Evolutionary conservation across 2,113 vertebrate species (phyloP), one percentile per base, ranked within the genome.

Genomic region (Notechis scutatus): DNA sequence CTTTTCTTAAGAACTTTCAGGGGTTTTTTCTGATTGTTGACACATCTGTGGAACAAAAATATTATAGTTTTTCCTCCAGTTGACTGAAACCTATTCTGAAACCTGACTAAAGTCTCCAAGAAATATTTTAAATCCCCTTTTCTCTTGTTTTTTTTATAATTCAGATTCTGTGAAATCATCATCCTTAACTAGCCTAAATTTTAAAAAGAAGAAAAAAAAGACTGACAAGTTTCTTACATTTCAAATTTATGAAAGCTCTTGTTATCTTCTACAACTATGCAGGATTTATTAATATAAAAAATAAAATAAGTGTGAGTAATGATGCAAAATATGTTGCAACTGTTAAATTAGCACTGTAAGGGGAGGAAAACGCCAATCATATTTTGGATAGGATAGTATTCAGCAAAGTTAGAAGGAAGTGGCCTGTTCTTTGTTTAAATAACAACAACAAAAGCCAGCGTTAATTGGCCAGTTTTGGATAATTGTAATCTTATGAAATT

Each of bases 21-120:
- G 94, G 85, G 95, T 93, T 95, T 97, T 94, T 94, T 14, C 45
- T 91, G 4, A 57, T 1, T 15, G 3, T 89, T 57, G 91, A 93
- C 90, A 92, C 94, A 93, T 90, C 86, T 93, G 42, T 56, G 89
- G 94, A 95, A 69, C 93, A 95, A 87, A 87, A 89, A 86, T 94
- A 95, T 93, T 64, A 93, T 92, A 91, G 96, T 96, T 92, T 93
- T 39, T 92, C 92, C 95, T 5, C 93, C 93, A 95, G 81, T 90
- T 56, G 81, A 42, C 96, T 97, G 94, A 96, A 97, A 95, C 95
- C 88, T 95, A 96, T 92, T 88, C 92, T 10, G 0, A 94, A 96
- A 96, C 92, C 93, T 95, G 88, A 93, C 96, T 97, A 94, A 94
- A 96, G 90, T 88, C 94, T 96, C 88, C 86, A 86, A 81, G 87